These are phyloP conservation scores for Amphimallon solstitiale DNA, from an alignment of 2,888 invertebrate genomes.

Conservation along the genomic window DNA sequence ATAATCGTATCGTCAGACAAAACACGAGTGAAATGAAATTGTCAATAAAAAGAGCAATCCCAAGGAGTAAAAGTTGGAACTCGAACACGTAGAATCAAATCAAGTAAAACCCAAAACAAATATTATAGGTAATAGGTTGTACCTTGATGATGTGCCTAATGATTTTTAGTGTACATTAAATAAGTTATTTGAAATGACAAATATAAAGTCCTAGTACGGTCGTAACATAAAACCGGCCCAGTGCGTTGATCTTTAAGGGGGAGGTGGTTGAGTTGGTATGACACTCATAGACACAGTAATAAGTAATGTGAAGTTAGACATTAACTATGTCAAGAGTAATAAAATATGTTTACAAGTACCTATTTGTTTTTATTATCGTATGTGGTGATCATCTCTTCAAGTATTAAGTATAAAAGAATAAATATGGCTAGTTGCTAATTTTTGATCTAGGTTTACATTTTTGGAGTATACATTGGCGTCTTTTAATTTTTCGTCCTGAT, in stretches of 20 bases:
- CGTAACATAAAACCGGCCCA: not conserved
- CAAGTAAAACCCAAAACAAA: not conserved
- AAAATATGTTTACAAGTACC: too few relatives aligned
- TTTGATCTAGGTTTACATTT: too few relatives aligned
- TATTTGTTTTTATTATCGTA: too few relatives aligned
- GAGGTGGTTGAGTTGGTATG: too few relatives aligned
- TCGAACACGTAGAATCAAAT: not conserved
- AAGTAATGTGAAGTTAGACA: too few relatives aligned
- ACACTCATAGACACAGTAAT: too few relatives aligned
- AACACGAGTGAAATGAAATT: not conserved
- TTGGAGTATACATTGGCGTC: too few relatives aligned
- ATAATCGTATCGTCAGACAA: conserved; percentile 2
- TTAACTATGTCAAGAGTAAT: too few relatives aligned
- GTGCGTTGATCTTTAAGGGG: not conserved
- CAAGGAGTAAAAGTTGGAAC: not conserved
- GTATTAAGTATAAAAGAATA: too few relatives aligned
- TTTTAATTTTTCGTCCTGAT: too few relatives aligned
- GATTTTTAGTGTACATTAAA: not conserved
- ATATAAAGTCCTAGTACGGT: not conserved
- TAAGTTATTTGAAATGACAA: not conserved
- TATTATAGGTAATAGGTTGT: not conserved
- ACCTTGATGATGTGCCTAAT: not conserved
- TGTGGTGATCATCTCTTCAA: too few relatives aligned
- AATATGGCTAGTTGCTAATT: too few relatives aligned
- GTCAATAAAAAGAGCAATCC: not conserved